phyloP scores from a whole-genome alignment of 2,113 vertebrate species.

The Mugil cephalus region DNA sequence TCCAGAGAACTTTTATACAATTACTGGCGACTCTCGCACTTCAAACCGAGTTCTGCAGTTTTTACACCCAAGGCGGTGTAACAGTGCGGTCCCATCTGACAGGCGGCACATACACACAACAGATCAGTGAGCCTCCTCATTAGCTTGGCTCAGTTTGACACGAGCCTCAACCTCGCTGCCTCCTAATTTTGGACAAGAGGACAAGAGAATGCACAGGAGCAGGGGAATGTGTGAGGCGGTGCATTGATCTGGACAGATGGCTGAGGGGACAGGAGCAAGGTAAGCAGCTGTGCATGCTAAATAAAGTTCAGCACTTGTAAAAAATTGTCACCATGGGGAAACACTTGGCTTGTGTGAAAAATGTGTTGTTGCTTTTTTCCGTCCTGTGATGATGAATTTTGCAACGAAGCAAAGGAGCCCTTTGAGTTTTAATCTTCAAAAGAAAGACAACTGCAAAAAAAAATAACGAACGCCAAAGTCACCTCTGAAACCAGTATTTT shows the following conservation, averaged over 20 bases:
- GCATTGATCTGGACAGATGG: constrained; percentile 64
- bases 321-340: constrained; percentile 40
- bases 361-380: neutral
- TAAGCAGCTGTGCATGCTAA: constrained; percentile 59
- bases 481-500: neutral
- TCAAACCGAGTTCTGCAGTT: constrained; percentile 61
- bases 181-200: constrained; percentile 65
- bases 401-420: neutral
- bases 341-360: neutral
- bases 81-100: constrained; percentile 52
- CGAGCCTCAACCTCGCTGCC: constrained; percentile 63
- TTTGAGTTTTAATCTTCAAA: neutral
- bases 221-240: constrained; percentile 25
- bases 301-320: constrained; percentile 46
- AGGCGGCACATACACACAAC: constrained; percentile 38
- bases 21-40: constrained; percentile 48
- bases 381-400: neutral
- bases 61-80: constrained; percentile 54
- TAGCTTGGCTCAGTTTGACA: constrained; percentile 70
- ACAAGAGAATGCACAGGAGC: constrained; percentile 34
- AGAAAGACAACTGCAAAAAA: neutral
- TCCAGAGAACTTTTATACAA: constrained; percentile 55
- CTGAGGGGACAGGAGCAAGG: constrained; percentile 56
- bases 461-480: neutral
- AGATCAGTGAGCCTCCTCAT: constrained; percentile 59